Evolutionary conservation across 1,140 invertebrate genomes (phyloP), one percentile per base, ranked within the genome.

Genomic region (Zaprionus inermis): DNA sequence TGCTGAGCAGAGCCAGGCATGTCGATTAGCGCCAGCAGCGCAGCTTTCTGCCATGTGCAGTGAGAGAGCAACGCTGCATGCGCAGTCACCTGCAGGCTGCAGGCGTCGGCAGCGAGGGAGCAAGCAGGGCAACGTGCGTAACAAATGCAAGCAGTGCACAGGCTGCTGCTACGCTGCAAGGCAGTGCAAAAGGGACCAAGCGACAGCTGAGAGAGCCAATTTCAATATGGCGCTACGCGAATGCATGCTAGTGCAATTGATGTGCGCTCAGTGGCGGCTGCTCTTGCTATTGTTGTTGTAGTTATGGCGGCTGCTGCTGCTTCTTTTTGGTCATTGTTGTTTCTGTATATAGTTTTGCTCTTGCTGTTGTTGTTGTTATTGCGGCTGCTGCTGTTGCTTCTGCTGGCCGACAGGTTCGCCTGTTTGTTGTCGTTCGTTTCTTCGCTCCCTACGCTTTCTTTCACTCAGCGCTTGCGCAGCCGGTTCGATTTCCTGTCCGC

Each of bases 401-500:
- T 71, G 68, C 18, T 57, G 55, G 10, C 28, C 32, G 61, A 72
- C 73, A 71, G 55, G 68, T 76, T 76, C 58, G 46, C 22, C 51
- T 28, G 28, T 22, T 60, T 34, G 38, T 57, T 65, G 14, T 34
- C 65, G n/a, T 16, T 46, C 51, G 24, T 32, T 46, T 58, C 30
- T 55, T 30, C 18, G 11, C 36, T 71, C 64, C 70, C 58, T 66
- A 38, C 52, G 56, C 55, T 78, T 68, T 73, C 24, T 44, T 44
- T 44, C 38, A 69, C 60, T 49, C 10, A 67, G 55, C 72, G 64
- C 57, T 59, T 70, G 72, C 55, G 68, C 75, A 91, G 88, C 88
- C 88, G 88, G 88, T 91, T 91, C 63, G 83, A 84, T 77, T 91
- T 91, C 88, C 88, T 90, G 88, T 75, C 57, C 63, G 34, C 24